Percentiles rank a stretch among this genome's conserved stretches.
Evolutionary conservation across 2,888 invertebrate genomes (phyloP).

Genomic region (Cremastinae sp.): DNA sequence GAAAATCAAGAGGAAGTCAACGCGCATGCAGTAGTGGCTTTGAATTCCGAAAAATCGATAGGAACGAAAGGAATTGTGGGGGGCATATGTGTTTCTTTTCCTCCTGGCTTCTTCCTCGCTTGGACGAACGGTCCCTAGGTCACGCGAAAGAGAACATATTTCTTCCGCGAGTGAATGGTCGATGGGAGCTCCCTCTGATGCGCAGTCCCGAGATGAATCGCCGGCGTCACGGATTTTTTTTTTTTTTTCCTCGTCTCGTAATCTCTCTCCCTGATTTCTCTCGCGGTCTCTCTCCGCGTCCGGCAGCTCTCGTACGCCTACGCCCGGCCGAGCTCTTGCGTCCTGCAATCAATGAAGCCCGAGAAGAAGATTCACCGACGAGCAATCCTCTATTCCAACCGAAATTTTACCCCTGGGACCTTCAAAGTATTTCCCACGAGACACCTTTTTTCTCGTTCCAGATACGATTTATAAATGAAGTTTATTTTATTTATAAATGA

Average conservation of each 20-base stretch:
- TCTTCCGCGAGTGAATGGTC: conserved; percentile 39
- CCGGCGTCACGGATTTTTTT: conserved; percentile 23
- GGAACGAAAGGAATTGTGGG: conserved; percentile 33
- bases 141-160: conserved; percentile 23
- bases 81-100: conserved; percentile 2
- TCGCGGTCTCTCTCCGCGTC: conserved; percentile 44
- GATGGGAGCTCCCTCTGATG: conserved; percentile 33
- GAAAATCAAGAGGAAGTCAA: conserved; percentile 41
- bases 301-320: conserved; percentile 65
- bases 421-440: not conserved
- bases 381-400: conserved; percentile 68
- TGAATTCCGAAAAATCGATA: conserved; percentile 61
- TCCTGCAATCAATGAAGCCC: conserved; percentile 77
- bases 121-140: conserved; percentile 22
- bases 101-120: conserved; percentile 5
- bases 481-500: too few species aligned
- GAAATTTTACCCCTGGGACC: conserved; percentile 50
- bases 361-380: conserved; percentile 73
- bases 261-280: not conserved
- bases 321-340: conserved; percentile 71
- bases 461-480: too few species aligned
- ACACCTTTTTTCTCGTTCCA: not conserved
- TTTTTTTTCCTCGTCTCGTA: conserved; percentile 1
- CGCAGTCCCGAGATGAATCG: conserved; percentile 14
- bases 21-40: conserved; percentile 60